These are phyloP conservation scores for Mamestra configurata DNA, from an alignment of 1,140 invertebrate genomes.

Conservation along the genomic window DNA sequence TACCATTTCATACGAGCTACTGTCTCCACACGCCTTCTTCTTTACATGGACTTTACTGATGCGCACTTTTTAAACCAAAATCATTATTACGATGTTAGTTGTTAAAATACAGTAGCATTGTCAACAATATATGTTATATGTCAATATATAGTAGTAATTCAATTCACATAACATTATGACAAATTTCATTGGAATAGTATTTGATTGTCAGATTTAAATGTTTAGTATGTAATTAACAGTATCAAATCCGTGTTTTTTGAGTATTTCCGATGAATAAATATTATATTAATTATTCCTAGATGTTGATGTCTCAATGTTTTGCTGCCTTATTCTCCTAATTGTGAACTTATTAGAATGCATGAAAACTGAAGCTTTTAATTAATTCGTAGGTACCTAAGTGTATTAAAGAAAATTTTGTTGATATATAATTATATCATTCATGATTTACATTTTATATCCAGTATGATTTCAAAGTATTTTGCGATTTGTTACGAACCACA, in stretches of 20 bases:
- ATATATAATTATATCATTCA: no score
- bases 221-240: not conserved
- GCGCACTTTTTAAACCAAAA: constrained; percentile 44
- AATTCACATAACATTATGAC: constrained; percentile 3
- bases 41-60: constrained; percentile 55
- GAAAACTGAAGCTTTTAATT: not conserved
- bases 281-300: not conserved
- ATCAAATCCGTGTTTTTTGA: not conserved
- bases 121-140: constrained; percentile 28
- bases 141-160: constrained; percentile 11
- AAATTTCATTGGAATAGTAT: constrained; percentile 26
- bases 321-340: constrained; percentile 22
- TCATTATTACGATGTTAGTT: constrained; percentile 34
- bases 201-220: constrained; percentile 27
- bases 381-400: not conserved
- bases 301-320: constrained; percentile 24
- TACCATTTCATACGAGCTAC: constrained; percentile 62
- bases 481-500: not conserved
- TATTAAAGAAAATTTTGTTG: not conserved
- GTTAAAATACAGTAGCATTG: constrained; percentile 40
- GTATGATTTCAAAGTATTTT: not conserved
- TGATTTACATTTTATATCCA: no score
- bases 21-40: constrained; percentile 36
- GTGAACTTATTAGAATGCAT: not conserved
- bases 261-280: not conserved